Evolutionary conservation across 2,888 invertebrate species (phyloP).

Genomic region (Parnassius smintheus): DNA sequence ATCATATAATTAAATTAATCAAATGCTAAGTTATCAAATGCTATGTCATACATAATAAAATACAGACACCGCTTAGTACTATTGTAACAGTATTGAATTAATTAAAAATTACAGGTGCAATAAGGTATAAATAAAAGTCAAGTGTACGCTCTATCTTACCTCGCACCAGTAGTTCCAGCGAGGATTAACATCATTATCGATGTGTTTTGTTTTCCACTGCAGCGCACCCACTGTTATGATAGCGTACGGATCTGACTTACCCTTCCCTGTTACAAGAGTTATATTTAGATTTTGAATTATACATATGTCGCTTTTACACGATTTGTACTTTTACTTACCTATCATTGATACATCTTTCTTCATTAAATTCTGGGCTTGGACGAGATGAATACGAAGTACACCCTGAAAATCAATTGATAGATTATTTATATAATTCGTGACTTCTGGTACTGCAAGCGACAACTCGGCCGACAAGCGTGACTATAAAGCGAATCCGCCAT

Average conservation of each 20-base stretch:
- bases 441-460: not conserved
- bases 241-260: conserved; percentile 98
- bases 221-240: conserved; percentile 95
- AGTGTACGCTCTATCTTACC: conserved; percentile 76
- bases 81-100: conserved; percentile 12
- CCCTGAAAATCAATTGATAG: conserved; percentile 83
- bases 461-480: too few species aligned
- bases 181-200: conserved; percentile 96
- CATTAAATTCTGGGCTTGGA: conserved; percentile 97
- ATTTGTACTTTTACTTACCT: conserved; percentile 74
- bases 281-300: too few species aligned
- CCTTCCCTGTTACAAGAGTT: conserved; percentile 82
- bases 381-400: conserved; percentile 94
- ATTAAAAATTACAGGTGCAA: conserved; percentile 30
- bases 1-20: conserved; percentile 3
- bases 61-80: conserved; percentile 16
- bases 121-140: not conserved
- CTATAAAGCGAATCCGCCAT: too few species aligned
- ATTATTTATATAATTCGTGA: not conserved
- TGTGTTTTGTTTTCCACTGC: conserved; percentile 95
- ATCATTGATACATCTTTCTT: conserved; percentile 96
- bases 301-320: not conserved
- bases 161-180: conserved; percentile 99
- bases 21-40: conserved; percentile 9
- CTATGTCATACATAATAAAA: not conserved